Base-by-base conservation (phyloP, 2,888 invertebrate genomes). In the Cordylochernes scorpioides region DNA sequence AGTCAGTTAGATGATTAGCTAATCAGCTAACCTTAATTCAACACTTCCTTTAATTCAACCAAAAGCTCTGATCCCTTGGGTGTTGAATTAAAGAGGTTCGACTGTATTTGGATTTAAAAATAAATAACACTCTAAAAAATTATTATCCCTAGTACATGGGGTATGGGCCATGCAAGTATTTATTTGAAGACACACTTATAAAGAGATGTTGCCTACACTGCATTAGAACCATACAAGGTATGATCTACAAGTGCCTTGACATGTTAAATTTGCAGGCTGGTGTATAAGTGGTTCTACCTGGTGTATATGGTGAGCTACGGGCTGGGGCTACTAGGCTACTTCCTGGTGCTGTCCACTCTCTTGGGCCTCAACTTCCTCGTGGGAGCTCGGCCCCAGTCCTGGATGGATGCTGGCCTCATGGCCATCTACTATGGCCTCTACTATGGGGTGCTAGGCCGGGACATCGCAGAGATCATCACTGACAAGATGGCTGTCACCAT, bases 401-500 rank as follows among this genome's bases (percentile, higher is more conserved):
- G 54, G 31, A 51, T 59, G 49, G 91, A 94, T 51, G 64, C 69
- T 44, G 82, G 80, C 0, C 54, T 88, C 7, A 57, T 84, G 45
- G 64, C 80, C 45, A 58, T 91, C 38, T 97, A 91, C 60, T 99
- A 99, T 50, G 97, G 97, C 4, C 62, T 97, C 2, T 99, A 99
- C 55, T 91, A 86, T 51, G 97, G 97, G 5, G 94, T 99, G 1
- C 57, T 91, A 24, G 86, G 88, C 0, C 61, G 94, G 40, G 97
- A 99, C 52, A 68, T 97, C 34, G 88, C 94, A 0, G 97, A 97
- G 57, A 86, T 97, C 45, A 91, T 88, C 50, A 71, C 88, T 0
- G 94, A 94, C 51, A 77, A 78, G 57, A 88, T 97, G 86, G 97
- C 94, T 7, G 72, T 84, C 13, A 80, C 80, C 47, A 75, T 99